These are phyloP conservation scores for Pseudomyrmex pallidus DNA, from an alignment of 1,140 invertebrate species.

Conservation along the genomic window DNA sequence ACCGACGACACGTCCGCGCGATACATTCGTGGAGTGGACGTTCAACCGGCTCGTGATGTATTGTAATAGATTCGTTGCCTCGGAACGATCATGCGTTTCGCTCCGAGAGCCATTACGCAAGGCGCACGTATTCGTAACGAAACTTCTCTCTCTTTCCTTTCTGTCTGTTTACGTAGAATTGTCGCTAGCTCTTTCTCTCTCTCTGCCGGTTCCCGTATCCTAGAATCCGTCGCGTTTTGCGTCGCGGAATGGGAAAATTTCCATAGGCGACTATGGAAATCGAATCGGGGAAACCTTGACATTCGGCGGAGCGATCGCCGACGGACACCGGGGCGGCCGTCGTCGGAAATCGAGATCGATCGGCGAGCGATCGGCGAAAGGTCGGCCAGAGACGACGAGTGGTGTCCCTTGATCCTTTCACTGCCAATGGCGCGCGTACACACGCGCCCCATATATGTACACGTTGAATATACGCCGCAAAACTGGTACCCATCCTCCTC, in stretches of 20 bases:
- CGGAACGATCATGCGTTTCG: constrained; percentile 65
- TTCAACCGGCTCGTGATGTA: constrained; percentile 67
- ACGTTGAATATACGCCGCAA: background rate
- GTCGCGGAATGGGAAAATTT: constrained; percentile 60
- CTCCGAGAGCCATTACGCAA: constrained; percentile 67
- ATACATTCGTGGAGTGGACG: constrained; percentile 56
- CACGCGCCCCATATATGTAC: background rate
- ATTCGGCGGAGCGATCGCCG: constrained; percentile 61
- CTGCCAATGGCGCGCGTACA: constrained; percentile 25
- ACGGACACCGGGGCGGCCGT: constrained; percentile 13
- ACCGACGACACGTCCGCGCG: constrained; percentile 49
- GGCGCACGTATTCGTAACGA: constrained; percentile 58
- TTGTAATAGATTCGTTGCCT: constrained; percentile 74
- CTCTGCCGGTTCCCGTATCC: background rate
- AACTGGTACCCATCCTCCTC: background rate
- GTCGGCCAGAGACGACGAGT: constrained; percentile 19
- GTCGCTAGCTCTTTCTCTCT: background rate
- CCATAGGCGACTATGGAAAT: constrained; percentile 69
- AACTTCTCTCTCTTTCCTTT: constrained; percentile 40
- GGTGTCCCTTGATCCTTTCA: constrained; percentile 46
- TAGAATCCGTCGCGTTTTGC: constrained; percentile 23
- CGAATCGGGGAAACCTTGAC: constrained; percentile 68
- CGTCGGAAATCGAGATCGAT: constrained; percentile 64
- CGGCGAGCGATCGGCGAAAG: constrained; percentile 9
- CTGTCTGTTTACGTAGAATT: constrained; percentile 29